Base-by-base conservation (phyloP, 1,140 invertebrate genomes). In the Prorops nasuta region DNA sequence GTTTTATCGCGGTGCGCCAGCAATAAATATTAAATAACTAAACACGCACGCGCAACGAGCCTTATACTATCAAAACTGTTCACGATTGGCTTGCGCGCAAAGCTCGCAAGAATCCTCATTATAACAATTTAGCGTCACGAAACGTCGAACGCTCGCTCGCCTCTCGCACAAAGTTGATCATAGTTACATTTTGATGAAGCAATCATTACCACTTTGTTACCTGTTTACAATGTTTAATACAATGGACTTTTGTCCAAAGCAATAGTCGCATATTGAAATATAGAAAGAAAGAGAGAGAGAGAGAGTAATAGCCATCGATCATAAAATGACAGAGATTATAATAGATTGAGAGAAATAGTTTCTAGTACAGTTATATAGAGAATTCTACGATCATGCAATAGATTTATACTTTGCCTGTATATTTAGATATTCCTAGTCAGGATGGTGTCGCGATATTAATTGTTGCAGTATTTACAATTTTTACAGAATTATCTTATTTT, bases 131-230 rank as follows among this genome's bases (percentile, higher is more conserved):
- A n/a, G n/a, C n/a, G n/a, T n/a, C n/a, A n/a, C n/a, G n/a, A n/a
- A n/a, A n/a, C n/a, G n/a, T n/a, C n/a, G n/a, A n/a, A n/a, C n/a
- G n/a, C n/a, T n/a, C n/a, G n/a, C n/a, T n/a, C n/a, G n/a, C n/a
- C n/a, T n/a, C n/a, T n/a, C n/a, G n/a, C n/a, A n/a, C n/a, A n/a
- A n/a, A n/a, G n/a, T n/a, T n/a, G n/a, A n/a, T n/a, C n/a, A n/a
- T n/a, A n/a, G n/a, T n/a, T n/a, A n/a, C n/a, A n/a, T n/a, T n/a
- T n/a, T n/a, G n/a, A n/a, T n/a, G 51, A 44, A 65, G 64, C 67
- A 67, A 71, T 68, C 63, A 63, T 64, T 71, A 75, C 66, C 69
- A 75, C 66, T 75, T 75, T 75, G 72, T 75, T 75, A 75, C 66
- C 67, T 71, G 67, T 75, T 75, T 69, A 75, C 67, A 69, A 66